These are phyloP conservation scores for Coregonus sp. DNA, from an alignment of 2,797 vertebrate genomes.

Conservation along the genomic window DNA sequence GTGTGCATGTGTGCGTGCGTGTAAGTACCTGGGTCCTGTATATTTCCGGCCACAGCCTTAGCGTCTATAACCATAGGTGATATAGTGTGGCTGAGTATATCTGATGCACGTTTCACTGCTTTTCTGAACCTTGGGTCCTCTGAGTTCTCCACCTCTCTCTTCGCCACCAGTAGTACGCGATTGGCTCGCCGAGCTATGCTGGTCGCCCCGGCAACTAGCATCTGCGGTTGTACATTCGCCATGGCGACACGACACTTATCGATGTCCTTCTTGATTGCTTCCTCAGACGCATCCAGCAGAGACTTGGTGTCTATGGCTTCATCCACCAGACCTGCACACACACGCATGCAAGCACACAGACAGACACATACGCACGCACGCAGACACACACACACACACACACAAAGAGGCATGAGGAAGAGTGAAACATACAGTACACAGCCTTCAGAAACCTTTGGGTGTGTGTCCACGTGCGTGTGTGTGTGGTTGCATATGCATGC, in stretches of 20 bases:
- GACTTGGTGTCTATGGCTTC: constrained; percentile 98
- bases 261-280: constrained; percentile 98
- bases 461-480: not conserved
- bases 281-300: constrained; percentile 93
- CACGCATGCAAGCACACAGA: constrained; percentile 11
- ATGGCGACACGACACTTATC: constrained; percentile 98
- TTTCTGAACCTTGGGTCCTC: constrained; percentile 96
- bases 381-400: constrained; percentile 9
- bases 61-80: constrained; percentile 98
- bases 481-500: not conserved
- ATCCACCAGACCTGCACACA: constrained; percentile 86
- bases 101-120: constrained; percentile 92
- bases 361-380: constrained; percentile 7
- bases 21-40: constrained; percentile 89
- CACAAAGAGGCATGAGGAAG: not conserved
- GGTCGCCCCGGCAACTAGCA: constrained; percentile 96
- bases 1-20: not conserved
- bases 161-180: constrained; percentile 92
- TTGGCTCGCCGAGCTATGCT: constrained; percentile 98
- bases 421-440: not conserved
- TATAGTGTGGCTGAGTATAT: constrained; percentile 93
- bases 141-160: constrained; percentile 95
- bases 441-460: not conserved
- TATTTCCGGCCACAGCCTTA: constrained; percentile 95
- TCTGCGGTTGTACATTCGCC: constrained; percentile 97